Conservation (phyloP, 2,888 invertebrate genomes). For the Pyralis farinalis region DNA sequence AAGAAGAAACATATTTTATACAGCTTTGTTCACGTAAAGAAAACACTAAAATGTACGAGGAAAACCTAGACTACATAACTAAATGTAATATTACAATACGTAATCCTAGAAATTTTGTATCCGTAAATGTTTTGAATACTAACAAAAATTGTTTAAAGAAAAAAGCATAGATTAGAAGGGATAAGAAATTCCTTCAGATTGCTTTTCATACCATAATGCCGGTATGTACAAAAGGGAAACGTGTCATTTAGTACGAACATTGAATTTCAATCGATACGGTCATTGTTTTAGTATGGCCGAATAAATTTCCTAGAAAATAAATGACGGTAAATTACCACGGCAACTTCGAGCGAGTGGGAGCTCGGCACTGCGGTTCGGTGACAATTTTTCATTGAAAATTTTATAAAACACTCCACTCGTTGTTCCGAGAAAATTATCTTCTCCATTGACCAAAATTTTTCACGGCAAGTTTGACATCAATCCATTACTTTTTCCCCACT, state of each 20-base stretch:
- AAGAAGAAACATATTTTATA: too few species aligned
- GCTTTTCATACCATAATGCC: conserved; percentile 12
- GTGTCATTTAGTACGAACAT: conserved; percentile 42
- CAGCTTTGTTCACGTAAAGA: too few species aligned
- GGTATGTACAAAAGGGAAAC: conserved; percentile 30
- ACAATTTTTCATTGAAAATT: conserved; percentile 67
- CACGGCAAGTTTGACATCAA: conserved; percentile 76
- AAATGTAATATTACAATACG: too few species aligned
- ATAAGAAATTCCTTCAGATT: too few species aligned
- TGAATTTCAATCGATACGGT: conserved; percentile 51
- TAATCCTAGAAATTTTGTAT: too few species aligned
- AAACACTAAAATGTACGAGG: too few species aligned
- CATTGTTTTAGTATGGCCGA: conserved; percentile 61
- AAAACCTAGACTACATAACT: too few species aligned
- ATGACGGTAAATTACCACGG: conserved; percentile 56
- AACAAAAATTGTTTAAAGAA: too few species aligned
- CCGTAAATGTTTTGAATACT: too few species aligned
- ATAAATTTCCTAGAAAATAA: conserved; percentile 73
- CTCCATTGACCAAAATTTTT: conserved; percentile 75
- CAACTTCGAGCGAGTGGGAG: conserved; percentile 44
- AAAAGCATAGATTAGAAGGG: too few species aligned
- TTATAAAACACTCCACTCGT: conserved; percentile 59
- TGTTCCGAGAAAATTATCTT: conserved; percentile 68
- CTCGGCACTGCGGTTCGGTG: conserved; percentile 35
- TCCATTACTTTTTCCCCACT: conserved; percentile 69